A percentile compares a stretch with the other conserved stretches of the same genome.
Evolutionary conservation across 2,113 vertebrate species (phyloP).

Genomic region (Cervus canadensis): DNA sequence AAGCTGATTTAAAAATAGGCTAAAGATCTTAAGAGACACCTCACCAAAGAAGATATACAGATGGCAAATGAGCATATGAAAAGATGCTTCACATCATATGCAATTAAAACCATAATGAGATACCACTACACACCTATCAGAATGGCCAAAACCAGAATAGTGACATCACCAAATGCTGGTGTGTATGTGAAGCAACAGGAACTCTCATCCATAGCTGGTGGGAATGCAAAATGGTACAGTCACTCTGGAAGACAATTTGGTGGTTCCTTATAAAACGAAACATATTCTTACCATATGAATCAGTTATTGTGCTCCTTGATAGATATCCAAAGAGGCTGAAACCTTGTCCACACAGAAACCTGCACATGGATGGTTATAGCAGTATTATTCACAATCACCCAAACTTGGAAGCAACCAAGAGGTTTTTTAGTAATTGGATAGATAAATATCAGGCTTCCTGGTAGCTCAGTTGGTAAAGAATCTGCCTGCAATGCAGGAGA

Average conservation of each 20-base stretch:
- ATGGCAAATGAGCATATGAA: not conserved
- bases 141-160: not conserved
- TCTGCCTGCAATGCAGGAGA: not conserved
- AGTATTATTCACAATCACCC: not conserved
- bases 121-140: not conserved
- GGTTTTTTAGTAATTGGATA: not conserved
- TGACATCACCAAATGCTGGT: not conserved
- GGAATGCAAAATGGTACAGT: not conserved
- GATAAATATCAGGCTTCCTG: not conserved
- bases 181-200: not conserved
- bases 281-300: not conserved
- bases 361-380: not conserved
- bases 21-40: not conserved
- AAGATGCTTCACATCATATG: not conserved
- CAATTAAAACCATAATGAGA: not conserved
- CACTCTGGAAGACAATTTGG: not conserved
- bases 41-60: not conserved
- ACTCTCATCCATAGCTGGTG: not conserved
- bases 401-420: not conserved
- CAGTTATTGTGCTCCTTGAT: not conserved
- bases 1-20: not conserved
- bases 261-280: not conserved
- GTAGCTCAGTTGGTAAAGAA: not conserved
- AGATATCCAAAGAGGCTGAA: not conserved
- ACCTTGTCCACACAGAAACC: not conserved